Conservation (phyloP, 2,113 vertebrate genomes). For the Acanthochromis polyacanthus region DNA sequence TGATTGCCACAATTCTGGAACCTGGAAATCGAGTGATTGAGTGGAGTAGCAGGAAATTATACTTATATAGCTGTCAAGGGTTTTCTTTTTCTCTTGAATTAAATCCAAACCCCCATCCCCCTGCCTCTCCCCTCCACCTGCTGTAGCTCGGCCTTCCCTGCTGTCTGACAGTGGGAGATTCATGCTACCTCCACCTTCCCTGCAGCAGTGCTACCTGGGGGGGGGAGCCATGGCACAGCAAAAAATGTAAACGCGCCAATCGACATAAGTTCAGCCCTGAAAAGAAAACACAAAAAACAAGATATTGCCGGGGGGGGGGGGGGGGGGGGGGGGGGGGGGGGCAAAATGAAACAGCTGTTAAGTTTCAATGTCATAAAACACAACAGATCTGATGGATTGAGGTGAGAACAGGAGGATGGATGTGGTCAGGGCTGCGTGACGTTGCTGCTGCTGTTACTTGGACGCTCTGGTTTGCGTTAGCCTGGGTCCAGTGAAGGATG, state of each 20-base stretch:
- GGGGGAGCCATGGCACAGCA: conserved; percentile 51
- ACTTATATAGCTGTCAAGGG: conserved; percentile 48
- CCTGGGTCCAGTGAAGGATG: conserved; percentile 50
- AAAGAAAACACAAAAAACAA: conserved; percentile 1
- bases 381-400: conserved; percentile 51
- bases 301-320: conserved; percentile 28
- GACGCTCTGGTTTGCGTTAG: conserved; percentile 55
- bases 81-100: conserved; percentile 49
- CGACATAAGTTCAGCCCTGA: conserved; percentile 47
- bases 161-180: conserved; percentile 64
- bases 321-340: conserved; percentile 33
- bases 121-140: conserved; percentile 39
- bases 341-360: conserved; percentile 44
- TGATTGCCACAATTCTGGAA: conserved; percentile 75
- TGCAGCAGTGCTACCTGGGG: conserved; percentile 66
- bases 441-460: conserved; percentile 30
- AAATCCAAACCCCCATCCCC: conserved; percentile 19
- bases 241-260: conserved; percentile 57
- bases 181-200: conserved; percentile 57
- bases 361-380: conserved; percentile 46
- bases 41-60: conserved; percentile 61
- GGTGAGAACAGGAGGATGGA: conserved; percentile 30
- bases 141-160: conserved; percentile 36
- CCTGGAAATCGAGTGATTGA: conserved; percentile 75
- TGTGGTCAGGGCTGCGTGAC: conserved; percentile 40